Evolutionary conservation across 2,113 vertebrate species (phyloP).

Genomic region (Phrynosoma blainvillii): DNA sequence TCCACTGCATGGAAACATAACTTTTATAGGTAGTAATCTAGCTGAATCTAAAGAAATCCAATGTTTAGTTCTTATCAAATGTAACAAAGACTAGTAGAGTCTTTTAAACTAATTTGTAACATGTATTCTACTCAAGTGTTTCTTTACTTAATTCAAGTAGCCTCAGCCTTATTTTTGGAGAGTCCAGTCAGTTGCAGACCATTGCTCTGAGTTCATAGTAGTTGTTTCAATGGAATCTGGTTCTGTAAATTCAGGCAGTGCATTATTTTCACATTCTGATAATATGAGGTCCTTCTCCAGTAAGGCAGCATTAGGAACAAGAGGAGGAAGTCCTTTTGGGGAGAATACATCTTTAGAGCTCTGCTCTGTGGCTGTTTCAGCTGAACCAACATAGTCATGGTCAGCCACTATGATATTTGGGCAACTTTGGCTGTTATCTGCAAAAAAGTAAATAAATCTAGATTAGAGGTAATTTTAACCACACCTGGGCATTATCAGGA

Average conservation of each 20-base stretch:
- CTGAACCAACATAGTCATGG: conserved; percentile 71
- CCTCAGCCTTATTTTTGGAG: conserved; percentile 61
- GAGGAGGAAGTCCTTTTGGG: conserved; percentile 45
- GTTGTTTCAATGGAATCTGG: conserved; percentile 20
- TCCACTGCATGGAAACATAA: not conserved
- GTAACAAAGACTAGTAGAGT: not conserved
- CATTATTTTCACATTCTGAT: conserved; percentile 47
- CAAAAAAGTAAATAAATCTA: conserved; percentile 49
- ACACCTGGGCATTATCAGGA: not conserved
- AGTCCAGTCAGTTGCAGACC: conserved; percentile 63
- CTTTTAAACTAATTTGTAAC: not conserved
- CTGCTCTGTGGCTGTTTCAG: conserved; percentile 59
- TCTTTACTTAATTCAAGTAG: conserved; percentile 53
- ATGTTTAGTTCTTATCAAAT: not conserved
- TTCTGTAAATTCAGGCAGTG: conserved; percentile 51
- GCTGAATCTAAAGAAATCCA: not conserved
- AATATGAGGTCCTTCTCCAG: conserved; percentile 59
- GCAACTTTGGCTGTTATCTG: conserved; percentile 64
- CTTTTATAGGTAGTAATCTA: not conserved
- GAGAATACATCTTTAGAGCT: conserved; percentile 48
- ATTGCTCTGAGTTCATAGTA: conserved; percentile 37
- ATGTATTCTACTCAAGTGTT: conserved; percentile 12
- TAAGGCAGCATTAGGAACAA: conserved; percentile 25
- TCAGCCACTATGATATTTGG: conserved; percentile 68
- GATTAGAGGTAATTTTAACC: conserved; percentile 5